phyloP scores from a whole-genome alignment of 2,888 invertebrate species.

The Byasa hedistus region DNA sequence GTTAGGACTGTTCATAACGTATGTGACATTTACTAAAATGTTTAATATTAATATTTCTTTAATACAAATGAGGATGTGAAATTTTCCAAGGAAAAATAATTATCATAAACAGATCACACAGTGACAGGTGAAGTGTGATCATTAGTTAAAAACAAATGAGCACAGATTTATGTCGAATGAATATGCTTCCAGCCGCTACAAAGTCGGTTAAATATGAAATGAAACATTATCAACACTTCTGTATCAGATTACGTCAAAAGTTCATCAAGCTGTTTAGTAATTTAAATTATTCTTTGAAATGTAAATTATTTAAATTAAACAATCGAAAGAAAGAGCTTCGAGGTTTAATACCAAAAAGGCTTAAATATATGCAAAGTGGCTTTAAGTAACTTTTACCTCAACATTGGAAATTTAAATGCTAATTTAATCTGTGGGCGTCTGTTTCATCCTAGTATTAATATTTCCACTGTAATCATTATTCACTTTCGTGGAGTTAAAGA shows the following conservation, averaged over 20 bases:
- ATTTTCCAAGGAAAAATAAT: too few relatives aligned
- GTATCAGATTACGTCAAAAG: background rate
- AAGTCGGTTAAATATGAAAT: background rate
- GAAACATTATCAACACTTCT: background rate
- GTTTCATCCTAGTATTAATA: slow-evolving; percentile 18
- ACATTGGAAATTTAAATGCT: slow-evolving; percentile 73
- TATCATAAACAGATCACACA: too few relatives aligned
- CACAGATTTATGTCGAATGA: too few relatives aligned
- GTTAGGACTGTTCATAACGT: too few relatives aligned
- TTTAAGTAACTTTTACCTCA: slow-evolving; percentile 67
- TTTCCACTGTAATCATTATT: slow-evolving; percentile 15
- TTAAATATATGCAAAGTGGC: slow-evolving; percentile 29
- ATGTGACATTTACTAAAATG: too few relatives aligned
- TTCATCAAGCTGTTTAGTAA: background rate
- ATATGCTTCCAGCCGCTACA: background rate
- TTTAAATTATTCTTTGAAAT: slow-evolving; percentile 27
- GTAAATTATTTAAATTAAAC: slow-evolving; percentile 28
- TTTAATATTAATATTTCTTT: too few relatives aligned
- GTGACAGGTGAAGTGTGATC: too few relatives aligned
- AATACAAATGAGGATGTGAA: too few relatives aligned
- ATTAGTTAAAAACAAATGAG: too few relatives aligned
- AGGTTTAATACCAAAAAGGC: slow-evolving; percentile 26
- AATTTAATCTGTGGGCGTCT: slow-evolving; percentile 53
- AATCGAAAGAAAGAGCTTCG: slow-evolving; percentile 28
- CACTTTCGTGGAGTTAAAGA: background rate